A percentile compares a stretch with the other conserved stretches of the same genome.
These are phyloP conservation scores for Lithodes maja DNA, from an alignment of 2,888 invertebrate genomes.

Conservation along the genomic window DNA sequence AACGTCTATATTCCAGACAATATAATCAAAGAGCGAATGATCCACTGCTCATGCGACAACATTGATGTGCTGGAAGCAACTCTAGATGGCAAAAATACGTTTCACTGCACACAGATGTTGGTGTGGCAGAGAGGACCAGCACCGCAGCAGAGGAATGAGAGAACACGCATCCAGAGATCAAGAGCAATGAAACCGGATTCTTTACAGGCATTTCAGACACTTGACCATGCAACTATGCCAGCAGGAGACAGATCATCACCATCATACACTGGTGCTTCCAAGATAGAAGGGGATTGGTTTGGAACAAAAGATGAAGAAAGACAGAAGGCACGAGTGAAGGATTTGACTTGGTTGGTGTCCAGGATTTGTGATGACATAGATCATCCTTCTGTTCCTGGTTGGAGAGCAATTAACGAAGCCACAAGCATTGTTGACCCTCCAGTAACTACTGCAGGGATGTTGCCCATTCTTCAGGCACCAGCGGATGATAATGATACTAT, in stretches of 20 bases:
- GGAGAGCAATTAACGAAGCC: conserved; percentile 10
- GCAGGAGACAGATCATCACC: conserved; percentile 1
- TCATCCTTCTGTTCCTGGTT: not conserved
- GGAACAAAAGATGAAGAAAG: conserved; percentile 3
- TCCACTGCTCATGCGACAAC: conserved; percentile 34
- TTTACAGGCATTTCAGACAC: conserved; percentile 16
- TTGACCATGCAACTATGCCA: conserved; percentile 16
- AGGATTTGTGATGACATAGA: not conserved
- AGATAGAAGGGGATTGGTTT: conserved; percentile 21
- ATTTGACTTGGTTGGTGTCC: conserved; percentile 6
- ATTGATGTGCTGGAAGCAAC: conserved; percentile 27
- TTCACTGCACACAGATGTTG: conserved; percentile 28
- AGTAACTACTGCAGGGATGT: conserved; percentile 27
- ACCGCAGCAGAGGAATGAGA: not conserved
- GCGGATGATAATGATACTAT: conserved; percentile 37
- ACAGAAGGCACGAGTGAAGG: conserved; percentile 13
- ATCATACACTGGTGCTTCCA: not conserved
- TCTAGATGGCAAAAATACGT: conserved; percentile 21
- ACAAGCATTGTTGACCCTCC: conserved; percentile 8
- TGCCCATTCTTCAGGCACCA: conserved; percentile 38
- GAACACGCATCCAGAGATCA: conserved; percentile 10
- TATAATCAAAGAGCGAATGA: conserved; percentile 27
- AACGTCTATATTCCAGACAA: conserved; percentile 30
- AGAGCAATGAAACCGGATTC: conserved; percentile 5
- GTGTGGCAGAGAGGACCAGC: conserved; percentile 20